Evolutionary conservation across 2,113 vertebrate species (phyloP).

Genomic region (Dipodomys spectabilis): DNA sequence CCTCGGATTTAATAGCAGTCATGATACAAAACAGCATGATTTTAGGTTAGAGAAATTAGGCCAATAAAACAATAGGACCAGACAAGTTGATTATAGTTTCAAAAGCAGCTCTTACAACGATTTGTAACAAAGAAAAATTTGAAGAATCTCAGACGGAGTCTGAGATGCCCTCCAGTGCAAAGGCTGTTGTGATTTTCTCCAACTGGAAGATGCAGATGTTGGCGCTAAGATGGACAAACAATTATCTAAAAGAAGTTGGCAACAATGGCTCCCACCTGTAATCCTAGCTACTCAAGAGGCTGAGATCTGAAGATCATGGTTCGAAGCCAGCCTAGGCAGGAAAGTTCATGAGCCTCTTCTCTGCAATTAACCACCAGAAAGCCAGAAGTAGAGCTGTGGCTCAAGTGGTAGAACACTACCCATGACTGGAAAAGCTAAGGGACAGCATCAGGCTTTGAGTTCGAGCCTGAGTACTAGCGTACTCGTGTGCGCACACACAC

Average conservation of each 20-base stretch:
- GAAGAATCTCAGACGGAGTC: not conserved
- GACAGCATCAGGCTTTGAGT: too few relatives aligned
- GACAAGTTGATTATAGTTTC: not conserved
- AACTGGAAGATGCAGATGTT: not conserved
- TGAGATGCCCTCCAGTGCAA: constrained; percentile 43
- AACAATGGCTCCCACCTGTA: too few relatives aligned
- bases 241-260: not conserved
- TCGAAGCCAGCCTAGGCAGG: too few relatives aligned
- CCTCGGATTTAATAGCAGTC: not conserved
- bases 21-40: not conserved
- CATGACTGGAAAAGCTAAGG: too few relatives aligned
- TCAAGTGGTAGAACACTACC: too few relatives aligned
- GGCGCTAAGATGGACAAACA: constrained; percentile 34
- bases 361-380: too few relatives aligned
- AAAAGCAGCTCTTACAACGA: constrained; percentile 43
- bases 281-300: too few relatives aligned
- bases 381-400: too few relatives aligned
- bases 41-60: constrained; percentile 46
- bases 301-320: too few relatives aligned
- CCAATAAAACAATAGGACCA: constrained; percentile 40
- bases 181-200: constrained; percentile 34
- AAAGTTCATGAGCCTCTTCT: too few relatives aligned
- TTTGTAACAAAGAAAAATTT: constrained; percentile 56
- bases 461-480: too few relatives aligned
- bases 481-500: too few relatives aligned